phyloP scores from a whole-genome alignment of 1,140 invertebrate species.

The Myzus persicae region DNA sequence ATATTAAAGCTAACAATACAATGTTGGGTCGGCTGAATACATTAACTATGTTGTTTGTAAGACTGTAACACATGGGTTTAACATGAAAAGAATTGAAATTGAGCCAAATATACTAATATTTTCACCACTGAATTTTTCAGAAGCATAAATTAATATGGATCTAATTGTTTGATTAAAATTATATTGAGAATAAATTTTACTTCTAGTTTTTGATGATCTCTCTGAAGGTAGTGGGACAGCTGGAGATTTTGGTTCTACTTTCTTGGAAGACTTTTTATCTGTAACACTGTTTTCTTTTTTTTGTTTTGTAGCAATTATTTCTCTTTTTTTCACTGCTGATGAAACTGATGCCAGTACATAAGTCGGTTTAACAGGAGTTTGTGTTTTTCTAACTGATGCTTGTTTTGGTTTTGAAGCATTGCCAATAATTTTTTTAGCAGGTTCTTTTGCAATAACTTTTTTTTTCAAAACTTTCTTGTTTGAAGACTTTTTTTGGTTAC shows the following conservation, averaged over 20 bases:
- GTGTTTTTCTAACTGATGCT: slow-evolving; percentile 20
- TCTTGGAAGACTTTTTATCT: slow-evolving; percentile 58
- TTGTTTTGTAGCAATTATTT: slow-evolving; percentile 54
- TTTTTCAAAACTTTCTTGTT: slow-evolving; percentile 45
- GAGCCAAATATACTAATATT: neutral
- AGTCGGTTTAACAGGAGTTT: slow-evolving; percentile 52
- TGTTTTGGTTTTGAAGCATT: neutral
- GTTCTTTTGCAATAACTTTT: slow-evolving; percentile 38
- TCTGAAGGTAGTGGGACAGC: slow-evolving; percentile 56
- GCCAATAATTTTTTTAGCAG: slow-evolving; percentile 49
- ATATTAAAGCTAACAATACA: neutral
- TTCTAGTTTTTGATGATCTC: slow-evolving; percentile 61
- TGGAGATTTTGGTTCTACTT: slow-evolving; percentile 58
- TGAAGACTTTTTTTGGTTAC: slow-evolving; percentile 14
- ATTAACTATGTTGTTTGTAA: neutral
- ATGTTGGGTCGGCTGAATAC: neutral
- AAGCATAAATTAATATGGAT: neutral
- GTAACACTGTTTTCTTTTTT: slow-evolving; percentile 28
- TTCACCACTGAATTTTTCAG: neutral
- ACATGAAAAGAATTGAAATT: neutral
- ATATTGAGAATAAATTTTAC: slow-evolving; percentile 57
- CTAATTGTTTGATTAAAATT: neutral
- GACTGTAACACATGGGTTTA: neutral
- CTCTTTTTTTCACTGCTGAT: slow-evolving; percentile 59
- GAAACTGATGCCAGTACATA: slow-evolving; percentile 56